A percentile compares a stretch with the other conserved stretches of the same genome.
Evolutionary conservation across 1,140 invertebrate species (phyloP).

Genomic region (Neotoxoptera formosana): DNA sequence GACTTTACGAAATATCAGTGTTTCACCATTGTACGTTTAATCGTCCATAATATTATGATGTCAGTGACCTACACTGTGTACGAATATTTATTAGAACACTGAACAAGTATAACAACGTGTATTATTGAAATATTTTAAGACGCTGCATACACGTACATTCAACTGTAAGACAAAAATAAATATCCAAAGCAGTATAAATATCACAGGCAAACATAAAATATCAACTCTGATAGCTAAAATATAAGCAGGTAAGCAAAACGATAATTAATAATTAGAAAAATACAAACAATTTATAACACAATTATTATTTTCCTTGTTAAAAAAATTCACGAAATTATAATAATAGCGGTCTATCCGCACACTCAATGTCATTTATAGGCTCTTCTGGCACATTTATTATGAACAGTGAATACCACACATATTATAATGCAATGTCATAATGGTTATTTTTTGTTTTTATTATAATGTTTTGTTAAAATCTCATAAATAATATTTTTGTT

Average conservation of each 20-base stretch:
- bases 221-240: not conserved
- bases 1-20: not conserved
- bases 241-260: not conserved
- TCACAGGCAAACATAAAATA: not conserved
- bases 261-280: not conserved
- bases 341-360: not conserved
- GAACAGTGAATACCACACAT: too few relatives aligned
- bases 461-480: too few relatives aligned
- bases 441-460: too few relatives aligned
- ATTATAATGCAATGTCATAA: too few relatives aligned
- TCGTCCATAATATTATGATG: not conserved
- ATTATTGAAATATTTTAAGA: not conserved
- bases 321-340: not conserved
- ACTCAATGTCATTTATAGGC: not conserved
- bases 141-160: not conserved
- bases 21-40: not conserved
- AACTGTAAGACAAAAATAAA: not conserved
- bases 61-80: not conserved
- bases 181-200: not conserved
- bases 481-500: too few relatives aligned
- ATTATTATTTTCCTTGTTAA: not conserved
- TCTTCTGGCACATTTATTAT: too few relatives aligned
- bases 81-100: not conserved
- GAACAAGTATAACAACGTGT: not conserved
- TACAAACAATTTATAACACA: not conserved